Conservation (phyloP, 2,113 vertebrate species). For the Toxotes jaculatrix region DNA sequence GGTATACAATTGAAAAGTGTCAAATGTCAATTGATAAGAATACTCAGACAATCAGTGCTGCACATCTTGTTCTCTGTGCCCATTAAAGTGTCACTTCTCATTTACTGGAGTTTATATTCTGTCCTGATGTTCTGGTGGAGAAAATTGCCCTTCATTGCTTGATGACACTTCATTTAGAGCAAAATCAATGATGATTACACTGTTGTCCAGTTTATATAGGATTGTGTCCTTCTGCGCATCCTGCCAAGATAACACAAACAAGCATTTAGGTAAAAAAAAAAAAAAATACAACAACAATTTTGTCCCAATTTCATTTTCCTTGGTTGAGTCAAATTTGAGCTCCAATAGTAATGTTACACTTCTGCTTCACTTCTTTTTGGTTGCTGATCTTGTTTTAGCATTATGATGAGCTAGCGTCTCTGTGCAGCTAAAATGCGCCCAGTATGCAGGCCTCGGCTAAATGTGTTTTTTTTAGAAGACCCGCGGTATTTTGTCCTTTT, state of each 20-base stretch:
- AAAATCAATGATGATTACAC: background rate
- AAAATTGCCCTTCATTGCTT: background rate
- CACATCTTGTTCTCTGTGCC: background rate
- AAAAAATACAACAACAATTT: background rate
- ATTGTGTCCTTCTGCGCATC: background rate
- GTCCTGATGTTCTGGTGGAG: background rate
- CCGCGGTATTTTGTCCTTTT: background rate
- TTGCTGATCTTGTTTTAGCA: conserved; percentile 3
- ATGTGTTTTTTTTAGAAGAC: background rate
- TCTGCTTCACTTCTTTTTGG: background rate
- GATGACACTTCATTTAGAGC: conserved; percentile 18
- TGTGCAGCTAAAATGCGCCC: background rate
- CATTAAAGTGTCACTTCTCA: conserved; percentile 27
- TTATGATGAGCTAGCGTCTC: conserved; percentile 33
- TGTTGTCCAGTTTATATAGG: background rate
- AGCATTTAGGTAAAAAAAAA: background rate
- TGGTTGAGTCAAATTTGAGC: background rate
- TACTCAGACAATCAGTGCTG: background rate
- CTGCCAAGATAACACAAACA: background rate
- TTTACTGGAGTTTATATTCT: background rate
- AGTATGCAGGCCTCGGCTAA: background rate
- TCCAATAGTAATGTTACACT: background rate
- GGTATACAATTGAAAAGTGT: background rate
- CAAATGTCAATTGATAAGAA: background rate
- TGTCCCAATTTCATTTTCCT: background rate